Evolutionary conservation across 1,140 invertebrate species (phyloP), one percentile per base, ranked within the genome.

Genomic region (Vollenhovia emeryi): DNA sequence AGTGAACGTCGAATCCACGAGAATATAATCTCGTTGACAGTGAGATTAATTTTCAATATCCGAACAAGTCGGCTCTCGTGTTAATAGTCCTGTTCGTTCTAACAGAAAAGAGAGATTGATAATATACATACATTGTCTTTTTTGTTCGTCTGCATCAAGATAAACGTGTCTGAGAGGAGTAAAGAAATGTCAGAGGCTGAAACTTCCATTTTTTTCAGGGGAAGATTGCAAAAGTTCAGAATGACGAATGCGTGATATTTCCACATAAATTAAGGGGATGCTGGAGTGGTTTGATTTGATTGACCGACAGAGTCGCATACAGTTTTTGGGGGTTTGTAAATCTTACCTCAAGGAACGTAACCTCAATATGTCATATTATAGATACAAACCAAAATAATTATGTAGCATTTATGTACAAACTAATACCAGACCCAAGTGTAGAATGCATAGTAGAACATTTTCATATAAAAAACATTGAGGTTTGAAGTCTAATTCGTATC

Each of bases 261-360:
- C 11, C 45, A 30, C 24, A 76, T 43, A 76, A 60, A 76, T 59
- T 60, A 60, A 36, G 45, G n/a, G n/a, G n/a, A n/a, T n/a, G n/a
- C n/a, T n/a, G n/a, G n/a, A n/a, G n/a, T n/a, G n/a, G n/a, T n/a
- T n/a, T n/a, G n/a, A n/a, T n/a, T n/a, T n/a, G n/a, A n/a, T n/a
- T n/a, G n/a, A n/a, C n/a, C n/a, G n/a, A n/a, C n/a, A n/a, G n/a
- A n/a, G n/a, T n/a, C n/a, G n/a, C n/a, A n/a, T n/a, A n/a, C n/a
- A n/a, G n/a, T n/a, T n/a, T n/a, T n/a, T n/a, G n/a, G n/a, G n/a
- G n/a, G n/a, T n/a, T n/a, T n/a, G n/a, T n/a, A n/a, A n/a, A n/a
- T n/a, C n/a, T n/a, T n/a, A n/a, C n/a, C n/a, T n/a, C n/a, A n/a
- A n/a, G n/a, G n/a, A n/a, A n/a, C n/a, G n/a, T n/a, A n/a, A n/a